Evolutionary conservation across 2,797 vertebrate genomes (phyloP), one percentile per base, ranked within the genome.

Genomic region (Neomorphus geoffroyi): DNA sequence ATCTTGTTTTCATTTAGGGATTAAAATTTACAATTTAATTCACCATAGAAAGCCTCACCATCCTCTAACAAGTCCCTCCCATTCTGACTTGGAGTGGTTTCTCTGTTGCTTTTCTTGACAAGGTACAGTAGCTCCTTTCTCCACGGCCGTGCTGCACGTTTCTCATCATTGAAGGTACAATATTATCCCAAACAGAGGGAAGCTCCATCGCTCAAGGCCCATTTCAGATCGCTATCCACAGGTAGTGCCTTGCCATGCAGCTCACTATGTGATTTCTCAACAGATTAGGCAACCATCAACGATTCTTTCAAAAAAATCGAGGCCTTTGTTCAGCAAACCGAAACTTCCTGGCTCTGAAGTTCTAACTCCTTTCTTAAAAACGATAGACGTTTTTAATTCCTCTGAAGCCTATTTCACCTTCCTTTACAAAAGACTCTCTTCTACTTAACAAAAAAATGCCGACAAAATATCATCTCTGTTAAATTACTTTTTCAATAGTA

Each of bases 401-500:
- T 71, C 58, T 30, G 35, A 73, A 81, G 39, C 22, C 30, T 62
- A 51, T 92, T 96, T 96, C 80, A 84, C 80, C 56, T 95, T 85
- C 32, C 56, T 81, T 95, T 79, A 87, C 92, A 94, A 92, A 96
- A 96, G 37, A 53, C 41, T 96, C 43, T 92, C 86, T 86, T 73
- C 85, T 73, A 96, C 81, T 96, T 96, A 94, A 97, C 96, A 89
- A 96, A 97, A 97, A 96, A 96, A 91, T 80, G 96, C 97, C 3
- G 89, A 94, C 95, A 95, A 97, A 97, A 96, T 97, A 98, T 97
- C 97, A 98, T 97, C 97, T 96, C 78, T 96, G 96, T 98, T 98
- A 97, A 97, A 98, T 98, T 96, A 97, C 97, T 97, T 98, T 98
- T 98, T 98, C 98, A 98, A 98, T 98, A 98, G 96, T 96, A 97